phyloP scores from a whole-genome alignment of 2,113 vertebrate genomes.

The Baryphthengus martii region DNA sequence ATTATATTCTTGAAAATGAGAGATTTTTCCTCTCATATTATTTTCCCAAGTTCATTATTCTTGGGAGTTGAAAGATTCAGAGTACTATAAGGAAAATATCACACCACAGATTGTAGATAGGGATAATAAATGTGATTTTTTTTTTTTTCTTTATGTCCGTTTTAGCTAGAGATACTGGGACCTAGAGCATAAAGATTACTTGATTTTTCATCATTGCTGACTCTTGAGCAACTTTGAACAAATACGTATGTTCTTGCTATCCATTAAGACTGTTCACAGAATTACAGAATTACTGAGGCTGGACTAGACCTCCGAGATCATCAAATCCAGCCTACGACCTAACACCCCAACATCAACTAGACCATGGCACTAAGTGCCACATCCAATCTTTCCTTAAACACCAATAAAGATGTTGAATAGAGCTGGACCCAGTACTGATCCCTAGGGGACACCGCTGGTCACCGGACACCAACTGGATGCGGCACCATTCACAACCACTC shows the following conservation, averaged over 20 bases:
- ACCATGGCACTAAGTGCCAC: too few species aligned
- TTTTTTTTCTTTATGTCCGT: conserved; percentile 27
- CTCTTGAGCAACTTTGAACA: not conserved
- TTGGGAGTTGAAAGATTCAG: conserved; percentile 52
- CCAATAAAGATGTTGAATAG: too few species aligned
- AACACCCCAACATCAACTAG: too few species aligned
- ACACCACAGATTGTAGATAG: conserved; percentile 26
- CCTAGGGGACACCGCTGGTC: too few species aligned
- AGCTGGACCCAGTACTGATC: too few species aligned
- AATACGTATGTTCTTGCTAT: not conserved
- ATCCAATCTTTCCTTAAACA: too few species aligned
- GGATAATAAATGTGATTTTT: conserved; percentile 38
- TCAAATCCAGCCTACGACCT: too few species aligned
- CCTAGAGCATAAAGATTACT: not conserved
- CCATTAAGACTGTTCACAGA: not conserved
- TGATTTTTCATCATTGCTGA: not conserved
- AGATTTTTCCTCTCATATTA: conserved; percentile 25
- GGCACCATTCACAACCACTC: too few species aligned
- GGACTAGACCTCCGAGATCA: too few species aligned
- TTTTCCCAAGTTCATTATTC: conserved; percentile 71
- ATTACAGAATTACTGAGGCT: too few species aligned
- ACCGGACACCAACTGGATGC: too few species aligned
- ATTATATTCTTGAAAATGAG: conserved; percentile 66
- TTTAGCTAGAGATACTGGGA: conserved; percentile 15
- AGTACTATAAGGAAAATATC: conserved; percentile 61